Evolutionary conservation across 1,140 invertebrate genomes (phyloP), one percentile per base, ranked within the genome.

Genomic region (Drosophila nikananu): DNA sequence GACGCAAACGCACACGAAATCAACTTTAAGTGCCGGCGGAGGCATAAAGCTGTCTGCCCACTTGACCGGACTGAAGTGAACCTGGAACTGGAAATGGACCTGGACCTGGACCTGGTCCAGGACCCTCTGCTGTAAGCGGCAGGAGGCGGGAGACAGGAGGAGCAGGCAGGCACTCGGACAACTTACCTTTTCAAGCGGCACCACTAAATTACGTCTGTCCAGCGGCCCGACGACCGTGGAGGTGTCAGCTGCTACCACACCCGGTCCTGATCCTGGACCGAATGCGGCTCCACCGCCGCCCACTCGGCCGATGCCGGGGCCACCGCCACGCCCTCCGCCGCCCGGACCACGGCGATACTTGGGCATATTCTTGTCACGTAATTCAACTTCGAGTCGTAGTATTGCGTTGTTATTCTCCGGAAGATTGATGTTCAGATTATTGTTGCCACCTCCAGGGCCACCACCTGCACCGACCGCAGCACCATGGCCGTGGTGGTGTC

Each of bases 121-220:
- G 12, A 65, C 37, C 48, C 17, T 32, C 51, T 44, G 35, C 19
- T 30, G 44, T 35, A 21, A 42, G 41, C 9, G 32, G 25, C 23
- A 64, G 23, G 51, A 15, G 30, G 19, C 32, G 10, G 52, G 52
- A 21, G 30, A 6, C 30, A 15, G 7, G 7, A 15, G 58, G 19
- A 30, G 13, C 27, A 10, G 55, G 58, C 25, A 49, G 55, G 58
- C 25, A 49, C 70, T 51, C 44, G 44, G 61, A 72, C 55, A 39
- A 70, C 91, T 86, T 80, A 93, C 93, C 92, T 94, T 93, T 82
- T 94, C 93, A 70, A 94, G 86, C 59, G 93, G 93, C 68, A 93
- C 83, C 66, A 91, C 76, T 65, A 86, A 83, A 80, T 86, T 79
- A 73, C 80, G 86, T 55, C 72, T 74, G 84, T 90, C 90, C 72